A percentile compares a stretch with the other conserved stretches of the same genome.
Evolutionary conservation across 2,113 vertebrate species (phyloP).

Genomic region (Capreolus pygargus): DNA sequence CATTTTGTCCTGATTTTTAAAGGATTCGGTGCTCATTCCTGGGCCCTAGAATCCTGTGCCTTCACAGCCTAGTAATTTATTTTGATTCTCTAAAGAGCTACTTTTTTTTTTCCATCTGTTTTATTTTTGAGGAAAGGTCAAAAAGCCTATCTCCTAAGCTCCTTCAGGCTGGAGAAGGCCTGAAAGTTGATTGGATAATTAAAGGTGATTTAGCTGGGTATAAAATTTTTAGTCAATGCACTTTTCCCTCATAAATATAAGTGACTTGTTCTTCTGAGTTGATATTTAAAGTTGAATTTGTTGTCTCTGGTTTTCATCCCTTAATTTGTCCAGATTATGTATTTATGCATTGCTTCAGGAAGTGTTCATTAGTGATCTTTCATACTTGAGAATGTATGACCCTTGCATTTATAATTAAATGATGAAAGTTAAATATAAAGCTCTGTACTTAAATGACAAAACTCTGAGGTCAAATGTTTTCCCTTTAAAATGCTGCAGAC

Average conservation of each 20-base stretch:
- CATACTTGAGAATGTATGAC: neutral
- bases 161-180: neutral
- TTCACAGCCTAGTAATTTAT: neutral
- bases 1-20: neutral
- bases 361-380: neutral
- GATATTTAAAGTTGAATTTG: too few relatives aligned
- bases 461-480: too few relatives aligned
- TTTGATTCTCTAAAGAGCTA: neutral
- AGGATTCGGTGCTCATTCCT: neutral
- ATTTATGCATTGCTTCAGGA: neutral
- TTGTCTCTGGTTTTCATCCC: neutral
- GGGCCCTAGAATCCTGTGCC: neutral
- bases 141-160: neutral
- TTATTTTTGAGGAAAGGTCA: neutral
- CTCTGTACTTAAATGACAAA: neutral
- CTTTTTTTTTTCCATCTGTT: neutral
- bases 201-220: neutral
- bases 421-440: neutral
- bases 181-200: accelerated
- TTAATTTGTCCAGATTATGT: neutral
- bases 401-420: neutral
- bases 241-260: neutral
- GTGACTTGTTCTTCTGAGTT: too few relatives aligned
- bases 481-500: too few relatives aligned
- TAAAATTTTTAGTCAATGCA: neutral